phyloP scores from a whole-genome alignment of 2,797 vertebrate species.

The Rhincodon typus region DNA sequence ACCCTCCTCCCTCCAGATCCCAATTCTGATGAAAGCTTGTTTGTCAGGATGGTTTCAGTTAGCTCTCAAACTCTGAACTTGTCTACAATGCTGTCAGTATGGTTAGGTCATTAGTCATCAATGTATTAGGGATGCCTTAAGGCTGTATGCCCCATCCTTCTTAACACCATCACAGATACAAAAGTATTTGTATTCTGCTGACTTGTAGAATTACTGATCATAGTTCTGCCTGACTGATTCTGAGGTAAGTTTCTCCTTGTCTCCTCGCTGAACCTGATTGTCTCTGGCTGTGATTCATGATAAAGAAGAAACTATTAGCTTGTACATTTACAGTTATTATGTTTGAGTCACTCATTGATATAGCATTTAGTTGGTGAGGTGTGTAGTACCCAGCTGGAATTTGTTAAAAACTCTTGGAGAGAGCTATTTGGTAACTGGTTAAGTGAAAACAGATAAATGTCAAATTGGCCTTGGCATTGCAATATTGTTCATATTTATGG shows the following conservation, averaged over 20 bases:
- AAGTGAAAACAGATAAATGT: slow-evolving; percentile 35
- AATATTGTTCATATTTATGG: slow-evolving; percentile 35
- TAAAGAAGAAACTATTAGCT: slow-evolving; percentile 8
- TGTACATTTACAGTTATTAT: not conserved
- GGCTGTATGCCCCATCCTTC: slow-evolving; percentile 65
- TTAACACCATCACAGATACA: slow-evolving; percentile 61
- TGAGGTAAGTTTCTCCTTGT: slow-evolving; percentile 65
- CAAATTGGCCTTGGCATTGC: slow-evolving; percentile 33
- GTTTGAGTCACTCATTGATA: not conserved
- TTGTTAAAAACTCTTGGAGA: slow-evolving; percentile 8
- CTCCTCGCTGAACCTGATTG: slow-evolving; percentile 61
- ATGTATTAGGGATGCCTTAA: slow-evolving; percentile 73
- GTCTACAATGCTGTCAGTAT: slow-evolving; percentile 78
- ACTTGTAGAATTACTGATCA: slow-evolving; percentile 64
- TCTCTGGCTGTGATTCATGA: slow-evolving; percentile 22
- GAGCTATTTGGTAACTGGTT: slow-evolving; percentile 28
- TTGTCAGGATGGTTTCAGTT: slow-evolving; percentile 86
- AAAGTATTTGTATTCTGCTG: slow-evolving; percentile 55
- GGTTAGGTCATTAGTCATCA: slow-evolving; percentile 91
- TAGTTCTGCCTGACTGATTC: slow-evolving; percentile 63
- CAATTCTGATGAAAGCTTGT: too few species aligned
- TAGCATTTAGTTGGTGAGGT: not conserved
- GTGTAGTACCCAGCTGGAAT: slow-evolving; percentile 18
- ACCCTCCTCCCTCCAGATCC: too few species aligned
- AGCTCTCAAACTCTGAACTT: slow-evolving; percentile 83